Evolutionary conservation across 2,113 vertebrate genomes (phyloP).

Genomic region (Poeciliopsis prolifica): DNA sequence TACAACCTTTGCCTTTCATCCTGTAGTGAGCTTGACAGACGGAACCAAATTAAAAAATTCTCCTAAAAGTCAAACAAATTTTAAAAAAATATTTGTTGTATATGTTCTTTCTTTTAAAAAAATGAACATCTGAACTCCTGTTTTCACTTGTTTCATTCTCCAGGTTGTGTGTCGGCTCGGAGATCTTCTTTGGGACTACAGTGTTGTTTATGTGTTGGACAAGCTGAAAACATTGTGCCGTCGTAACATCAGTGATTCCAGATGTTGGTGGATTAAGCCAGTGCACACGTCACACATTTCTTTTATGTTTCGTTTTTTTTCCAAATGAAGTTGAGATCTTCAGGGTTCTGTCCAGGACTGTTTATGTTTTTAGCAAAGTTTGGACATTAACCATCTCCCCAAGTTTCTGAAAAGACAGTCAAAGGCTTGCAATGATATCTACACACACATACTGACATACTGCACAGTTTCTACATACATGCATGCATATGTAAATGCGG

Average conservation of each 20-base stretch:
- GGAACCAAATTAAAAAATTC: too few relatives aligned
- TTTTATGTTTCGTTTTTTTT: conserved; percentile 1
- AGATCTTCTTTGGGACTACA: conserved; percentile 74
- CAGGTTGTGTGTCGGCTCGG: conserved; percentile 82
- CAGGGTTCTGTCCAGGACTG: conserved; percentile 42
- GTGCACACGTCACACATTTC: conserved; percentile 39
- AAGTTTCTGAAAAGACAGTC: conserved; percentile 20
- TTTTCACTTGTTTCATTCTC: conserved; percentile 9
- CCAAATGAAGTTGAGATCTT: conserved; percentile 20
- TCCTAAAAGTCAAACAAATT: too few relatives aligned
- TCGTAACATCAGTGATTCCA: conserved; percentile 51
- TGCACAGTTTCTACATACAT: conserved; percentile 30
- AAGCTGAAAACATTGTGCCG: conserved; percentile 74
- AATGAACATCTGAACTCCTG: too few relatives aligned
- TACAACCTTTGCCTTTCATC: too few relatives aligned
- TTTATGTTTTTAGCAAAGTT: conserved; percentile 10
- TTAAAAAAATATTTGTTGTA: too few relatives aligned
- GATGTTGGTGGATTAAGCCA: conserved; percentile 48
- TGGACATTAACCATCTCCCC: conserved; percentile 30
- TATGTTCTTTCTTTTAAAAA: background rate
- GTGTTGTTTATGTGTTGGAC: conserved; percentile 83
- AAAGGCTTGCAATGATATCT: conserved; percentile 21
- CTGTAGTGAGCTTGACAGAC: too few relatives aligned
- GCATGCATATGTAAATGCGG: conserved; percentile 35
- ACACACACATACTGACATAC: background rate